Evolutionary conservation across 2,113 vertebrate species (phyloP).

Genomic region (Paedocypris sp.): DNA sequence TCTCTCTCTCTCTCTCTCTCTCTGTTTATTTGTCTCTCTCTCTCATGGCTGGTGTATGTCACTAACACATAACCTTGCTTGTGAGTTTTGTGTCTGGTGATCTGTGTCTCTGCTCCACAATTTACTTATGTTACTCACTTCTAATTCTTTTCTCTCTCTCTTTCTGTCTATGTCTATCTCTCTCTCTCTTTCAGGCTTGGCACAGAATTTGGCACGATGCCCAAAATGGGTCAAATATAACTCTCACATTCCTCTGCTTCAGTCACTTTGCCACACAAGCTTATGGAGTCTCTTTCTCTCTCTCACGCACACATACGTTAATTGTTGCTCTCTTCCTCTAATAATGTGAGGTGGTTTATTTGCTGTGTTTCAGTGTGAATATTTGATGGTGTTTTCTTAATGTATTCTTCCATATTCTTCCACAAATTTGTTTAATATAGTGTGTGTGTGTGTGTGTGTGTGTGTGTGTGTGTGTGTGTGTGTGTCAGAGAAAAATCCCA

Average conservation of each 20-base stretch:
- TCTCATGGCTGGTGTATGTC: conserved; percentile 21
- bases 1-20: neutral
- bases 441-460: neutral
- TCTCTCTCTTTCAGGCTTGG: conserved; percentile 35
- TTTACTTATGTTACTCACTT: conserved; percentile 26
- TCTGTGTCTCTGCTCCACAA: conserved; percentile 14
- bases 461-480: conserved; percentile 37
- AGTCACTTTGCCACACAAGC: conserved; percentile 21
- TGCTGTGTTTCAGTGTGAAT: too few relatives aligned
- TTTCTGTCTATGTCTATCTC: conserved; percentile 18
- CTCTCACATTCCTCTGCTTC: conserved; percentile 45
- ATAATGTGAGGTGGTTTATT: too few relatives aligned
- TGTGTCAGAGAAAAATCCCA: conserved; percentile 43
- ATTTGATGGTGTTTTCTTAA: too few relatives aligned
- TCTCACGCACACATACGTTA: neutral
- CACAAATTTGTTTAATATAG: too few relatives aligned
- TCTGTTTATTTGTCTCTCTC: conserved; percentile 2
- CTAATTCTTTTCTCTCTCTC: conserved; percentile 1
- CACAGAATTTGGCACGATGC: conserved; percentile 41
- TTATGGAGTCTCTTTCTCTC: conserved; percentile 3
- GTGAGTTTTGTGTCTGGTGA: conserved; percentile 16
- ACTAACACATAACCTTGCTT: conserved; percentile 34
- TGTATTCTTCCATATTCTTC: too few relatives aligned
- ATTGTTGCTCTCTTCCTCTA: conserved; percentile 4
- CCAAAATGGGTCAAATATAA: conserved; percentile 51